phyloP scores from a whole-genome alignment of 2,888 invertebrate species.

The Ormia ochracea region DNA sequence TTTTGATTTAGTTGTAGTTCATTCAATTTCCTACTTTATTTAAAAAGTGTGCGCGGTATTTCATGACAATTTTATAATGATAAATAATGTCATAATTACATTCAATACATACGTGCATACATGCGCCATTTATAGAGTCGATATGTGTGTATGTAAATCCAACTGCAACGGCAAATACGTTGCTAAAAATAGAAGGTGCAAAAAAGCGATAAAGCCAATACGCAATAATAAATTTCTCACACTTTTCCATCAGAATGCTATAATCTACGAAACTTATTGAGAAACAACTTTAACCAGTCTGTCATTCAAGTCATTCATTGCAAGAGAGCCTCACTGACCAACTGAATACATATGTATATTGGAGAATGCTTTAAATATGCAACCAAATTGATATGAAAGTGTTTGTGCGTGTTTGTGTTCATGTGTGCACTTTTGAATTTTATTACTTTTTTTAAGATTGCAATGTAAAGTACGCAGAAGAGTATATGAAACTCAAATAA shows the following conservation, averaged over 20 bases:
- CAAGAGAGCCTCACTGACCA: slow-evolving; percentile 10
- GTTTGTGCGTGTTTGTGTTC: neutral
- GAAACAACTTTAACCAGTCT: slow-evolving; percentile 12
- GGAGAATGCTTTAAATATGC: neutral
- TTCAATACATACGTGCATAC: no score
- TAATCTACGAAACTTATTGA: slow-evolving; percentile 2
- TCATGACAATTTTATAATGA: no score
- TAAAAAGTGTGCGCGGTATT: neutral
- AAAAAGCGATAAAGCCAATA: slow-evolving; percentile 37
- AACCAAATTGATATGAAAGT: neutral
- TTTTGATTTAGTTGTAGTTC: slow-evolving; percentile 22
- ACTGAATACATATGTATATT: neutral
- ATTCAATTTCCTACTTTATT: slow-evolving; percentile 18
- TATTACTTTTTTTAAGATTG: neutral
- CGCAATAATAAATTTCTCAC: slow-evolving; percentile 61
- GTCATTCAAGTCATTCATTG: slow-evolving; percentile 29
- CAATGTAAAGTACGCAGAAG: neutral
- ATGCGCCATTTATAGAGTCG: no score
- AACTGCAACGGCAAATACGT: neutral
- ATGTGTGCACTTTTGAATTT: neutral
- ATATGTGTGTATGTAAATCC: no score
- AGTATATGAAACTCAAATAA: neutral
- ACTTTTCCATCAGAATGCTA: slow-evolving; percentile 37
- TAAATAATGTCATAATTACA: no score
- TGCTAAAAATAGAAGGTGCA: neutral